These are phyloP conservation scores for Pandion haliaetus DNA, from an alignment of 2,113 vertebrate genomes.

Conservation along the genomic window DNA sequence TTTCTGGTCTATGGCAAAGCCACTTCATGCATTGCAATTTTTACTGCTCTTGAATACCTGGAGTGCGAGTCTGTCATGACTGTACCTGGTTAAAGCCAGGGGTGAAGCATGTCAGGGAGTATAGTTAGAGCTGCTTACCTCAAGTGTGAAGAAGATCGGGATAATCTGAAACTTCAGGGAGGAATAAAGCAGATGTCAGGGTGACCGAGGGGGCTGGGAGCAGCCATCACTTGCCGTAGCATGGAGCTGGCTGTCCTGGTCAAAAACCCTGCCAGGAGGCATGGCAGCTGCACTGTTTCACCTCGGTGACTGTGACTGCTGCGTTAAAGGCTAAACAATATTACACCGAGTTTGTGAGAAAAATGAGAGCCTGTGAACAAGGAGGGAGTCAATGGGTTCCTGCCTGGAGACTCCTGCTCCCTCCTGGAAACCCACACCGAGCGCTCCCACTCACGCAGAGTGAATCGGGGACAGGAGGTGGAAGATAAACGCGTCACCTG, in stretches of 20 bases:
- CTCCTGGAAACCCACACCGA: neutral
- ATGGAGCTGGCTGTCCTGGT: neutral
- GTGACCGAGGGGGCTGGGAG: neutral
- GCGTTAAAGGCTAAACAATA: neutral
- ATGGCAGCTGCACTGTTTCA: neutral
- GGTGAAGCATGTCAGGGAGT: neutral
- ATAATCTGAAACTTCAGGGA: neutral
- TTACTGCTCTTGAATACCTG: neutral
- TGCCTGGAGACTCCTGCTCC: neutral
- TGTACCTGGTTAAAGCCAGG: neutral
- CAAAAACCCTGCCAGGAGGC: neutral
- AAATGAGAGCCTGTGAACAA: neutral
- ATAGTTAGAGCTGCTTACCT: neutral
- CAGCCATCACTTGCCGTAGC: accelerated
- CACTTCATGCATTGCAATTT: neutral
- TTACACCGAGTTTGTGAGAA: neutral
- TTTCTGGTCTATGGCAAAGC: neutral
- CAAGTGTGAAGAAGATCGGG: accelerated
- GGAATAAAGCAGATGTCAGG: neutral
- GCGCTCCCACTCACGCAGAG: accelerated
- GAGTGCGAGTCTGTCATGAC: neutral
- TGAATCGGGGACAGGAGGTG: neutral
- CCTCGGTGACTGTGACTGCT: neutral
- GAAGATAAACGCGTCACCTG: neutral
- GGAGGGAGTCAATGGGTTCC: neutral